Evolutionary conservation across 2,797 vertebrate species (phyloP).

Genomic region (Danio tinwini): DNA sequence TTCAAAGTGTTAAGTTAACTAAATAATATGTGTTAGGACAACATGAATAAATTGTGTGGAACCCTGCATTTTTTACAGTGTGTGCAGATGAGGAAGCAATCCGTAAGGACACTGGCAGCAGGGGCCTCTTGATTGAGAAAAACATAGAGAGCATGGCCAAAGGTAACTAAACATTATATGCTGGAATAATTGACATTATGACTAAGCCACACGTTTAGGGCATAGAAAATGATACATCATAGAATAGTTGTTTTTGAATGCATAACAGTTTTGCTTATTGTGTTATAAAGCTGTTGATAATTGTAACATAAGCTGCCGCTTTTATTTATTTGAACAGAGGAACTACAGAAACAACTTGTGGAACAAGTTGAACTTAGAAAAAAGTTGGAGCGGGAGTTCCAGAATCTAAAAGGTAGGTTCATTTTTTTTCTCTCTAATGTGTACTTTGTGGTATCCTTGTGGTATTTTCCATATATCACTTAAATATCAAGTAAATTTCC

Average conservation of each 20-base stretch:
- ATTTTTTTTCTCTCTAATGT: neutral
- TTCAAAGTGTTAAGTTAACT: too few relatives aligned
- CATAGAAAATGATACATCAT: neutral
- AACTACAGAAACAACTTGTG: constrained; percentile 94
- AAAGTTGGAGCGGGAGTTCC: constrained; percentile 96
- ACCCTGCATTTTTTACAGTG: too few relatives aligned
- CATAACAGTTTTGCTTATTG: neutral
- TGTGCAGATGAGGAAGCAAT: constrained; percentile 82
- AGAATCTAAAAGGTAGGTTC: constrained; percentile 93
- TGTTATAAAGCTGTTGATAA: neutral
- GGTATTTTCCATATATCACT: too few relatives aligned
- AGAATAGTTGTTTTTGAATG: too few relatives aligned
- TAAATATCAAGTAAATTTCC: neutral
- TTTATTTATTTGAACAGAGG: constrained; percentile 79
- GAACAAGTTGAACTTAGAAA: constrained; percentile 97
- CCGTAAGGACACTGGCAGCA: constrained; percentile 77
- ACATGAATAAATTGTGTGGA: too few relatives aligned
- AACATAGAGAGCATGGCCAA: constrained; percentile 90
- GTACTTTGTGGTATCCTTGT: neutral
- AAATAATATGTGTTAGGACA: too few relatives aligned
- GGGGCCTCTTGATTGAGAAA: constrained; percentile 80
- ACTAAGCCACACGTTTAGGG: neutral
- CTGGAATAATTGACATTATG: neutral
- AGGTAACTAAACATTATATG: constrained; percentile 76
- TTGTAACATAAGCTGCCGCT: constrained; percentile 16